Percentiles rank a stretch among this genome's conserved stretches.
Evolutionary conservation across 2,797 vertebrate species (phyloP).

Genomic region (Lacerta agilis): DNA sequence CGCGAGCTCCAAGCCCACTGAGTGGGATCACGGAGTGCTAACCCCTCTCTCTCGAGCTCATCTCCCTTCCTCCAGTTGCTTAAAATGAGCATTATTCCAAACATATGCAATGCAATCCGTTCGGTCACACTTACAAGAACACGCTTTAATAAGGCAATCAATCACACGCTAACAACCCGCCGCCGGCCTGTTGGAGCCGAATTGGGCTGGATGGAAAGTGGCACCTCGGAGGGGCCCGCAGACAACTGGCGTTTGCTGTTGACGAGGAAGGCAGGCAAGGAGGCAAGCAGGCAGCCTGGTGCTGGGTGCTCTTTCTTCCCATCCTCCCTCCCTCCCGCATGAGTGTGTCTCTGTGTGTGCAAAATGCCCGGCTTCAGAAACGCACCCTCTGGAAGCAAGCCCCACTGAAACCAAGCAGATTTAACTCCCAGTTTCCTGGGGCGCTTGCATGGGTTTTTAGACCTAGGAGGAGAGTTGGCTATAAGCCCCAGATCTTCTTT

Average conservation of each 20-base stretch:
- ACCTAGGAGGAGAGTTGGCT: neutral
- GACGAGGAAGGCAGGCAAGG: neutral
- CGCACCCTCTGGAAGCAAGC: neutral
- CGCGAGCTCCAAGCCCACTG: slow-evolving; percentile 72
- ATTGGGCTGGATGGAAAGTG: slow-evolving; percentile 53
- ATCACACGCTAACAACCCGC: slow-evolving; percentile 86
- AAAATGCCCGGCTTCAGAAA: neutral
- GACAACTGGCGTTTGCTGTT: neutral
- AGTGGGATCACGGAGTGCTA: slow-evolving; percentile 75
- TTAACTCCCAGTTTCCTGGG: neutral
- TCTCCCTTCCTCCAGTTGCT: slow-evolving; percentile 84
- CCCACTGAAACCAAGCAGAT: too few species aligned
- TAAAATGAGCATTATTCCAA: slow-evolving; percentile 98
- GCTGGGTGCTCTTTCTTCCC: neutral
- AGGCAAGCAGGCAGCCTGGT: neutral
- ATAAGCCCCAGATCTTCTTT: neutral
- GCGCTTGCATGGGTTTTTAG: neutral
- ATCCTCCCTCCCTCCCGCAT: neutral
- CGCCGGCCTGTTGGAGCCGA: slow-evolving; percentile 61
- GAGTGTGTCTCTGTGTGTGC: neutral
- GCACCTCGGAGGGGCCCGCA: slow-evolving; percentile 20
- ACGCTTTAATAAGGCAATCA: slow-evolving; percentile 99
- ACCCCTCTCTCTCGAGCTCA: slow-evolving; percentile 72
- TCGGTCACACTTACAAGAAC: slow-evolving; percentile 99
- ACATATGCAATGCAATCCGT: slow-evolving; percentile 99